Percentiles rank a stretch among this genome's conserved stretches.
phyloP scores from a whole-genome alignment of 2,113 vertebrate genomes.

The Progne subis region DNA sequence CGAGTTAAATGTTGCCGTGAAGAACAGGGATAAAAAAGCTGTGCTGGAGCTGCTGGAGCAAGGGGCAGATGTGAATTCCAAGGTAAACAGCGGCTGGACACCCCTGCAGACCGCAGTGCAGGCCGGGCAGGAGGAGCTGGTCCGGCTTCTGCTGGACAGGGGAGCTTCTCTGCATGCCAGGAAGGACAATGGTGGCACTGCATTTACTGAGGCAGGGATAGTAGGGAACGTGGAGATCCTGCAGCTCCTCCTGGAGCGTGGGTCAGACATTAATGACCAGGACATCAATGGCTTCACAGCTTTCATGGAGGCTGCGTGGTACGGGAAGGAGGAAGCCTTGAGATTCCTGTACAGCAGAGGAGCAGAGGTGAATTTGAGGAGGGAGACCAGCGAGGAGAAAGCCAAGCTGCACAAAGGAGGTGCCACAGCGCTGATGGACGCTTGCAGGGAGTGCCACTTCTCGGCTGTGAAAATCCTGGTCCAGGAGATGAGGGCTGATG shows the following conservation, averaged over 20 bases:
- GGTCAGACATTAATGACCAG: conserved; percentile 29
- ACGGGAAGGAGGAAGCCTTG: conserved; percentile 31
- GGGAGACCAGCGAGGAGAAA: conserved; percentile 23
- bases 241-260: conserved; percentile 15
- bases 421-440: conserved; percentile 73
- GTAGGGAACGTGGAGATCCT: conserved; percentile 36
- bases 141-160: conserved; percentile 39
- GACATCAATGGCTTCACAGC: conserved; percentile 74
- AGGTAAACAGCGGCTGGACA: conserved; percentile 51
- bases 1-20: background rate
- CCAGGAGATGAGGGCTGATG: conserved; percentile 62
- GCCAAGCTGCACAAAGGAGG: conserved; percentile 61
- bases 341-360: conserved; percentile 49
- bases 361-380: conserved; percentile 65
- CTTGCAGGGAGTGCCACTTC: background rate
- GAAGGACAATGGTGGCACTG: conserved; percentile 73
- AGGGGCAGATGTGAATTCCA: conserved; percentile 66
- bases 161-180: conserved; percentile 51
- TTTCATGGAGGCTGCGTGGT: conserved; percentile 72
- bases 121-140: background rate
- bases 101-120: conserved; percentile 59
- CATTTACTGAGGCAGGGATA: conserved; percentile 62
- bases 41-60: conserved; percentile 52
- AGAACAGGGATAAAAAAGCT: fast-evolving
- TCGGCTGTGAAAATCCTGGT: conserved; percentile 19